Conservation (phyloP, 2,888 invertebrate species). For the Strigamia transsilvanica region DNA sequence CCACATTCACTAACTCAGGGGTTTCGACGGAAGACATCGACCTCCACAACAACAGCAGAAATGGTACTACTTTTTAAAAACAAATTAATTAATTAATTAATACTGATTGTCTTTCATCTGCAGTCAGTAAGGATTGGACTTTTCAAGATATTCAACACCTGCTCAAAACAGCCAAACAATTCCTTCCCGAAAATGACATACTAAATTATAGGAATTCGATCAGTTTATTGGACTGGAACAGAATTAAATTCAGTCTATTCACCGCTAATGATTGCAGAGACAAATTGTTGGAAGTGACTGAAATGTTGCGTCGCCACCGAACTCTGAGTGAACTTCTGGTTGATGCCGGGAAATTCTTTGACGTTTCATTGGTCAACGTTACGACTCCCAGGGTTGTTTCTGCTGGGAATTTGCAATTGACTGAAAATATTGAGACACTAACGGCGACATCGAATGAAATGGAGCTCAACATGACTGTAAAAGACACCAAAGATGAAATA, state of each 20-base stretch:
- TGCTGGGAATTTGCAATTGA: no score
- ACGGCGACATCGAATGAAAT: no score
- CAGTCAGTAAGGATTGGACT: neutral
- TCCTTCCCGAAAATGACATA: neutral
- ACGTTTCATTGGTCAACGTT: neutral
- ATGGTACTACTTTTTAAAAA: neutral
- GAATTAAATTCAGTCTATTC: neutral
- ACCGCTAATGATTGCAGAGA: neutral
- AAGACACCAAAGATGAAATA: no score
- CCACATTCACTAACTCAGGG: no score
- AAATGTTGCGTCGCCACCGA: neutral
- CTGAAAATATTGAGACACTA: no score
- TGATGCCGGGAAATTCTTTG: neutral
- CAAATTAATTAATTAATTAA: neutral
- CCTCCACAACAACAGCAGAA: no score
- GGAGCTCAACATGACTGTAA: no score
- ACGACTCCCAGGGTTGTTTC: neutral
- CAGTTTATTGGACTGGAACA: neutral
- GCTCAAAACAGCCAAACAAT: neutral
- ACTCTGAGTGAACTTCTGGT: neutral
- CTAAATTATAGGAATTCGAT: neutral
- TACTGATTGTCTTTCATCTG: neutral
- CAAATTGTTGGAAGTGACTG: neutral
- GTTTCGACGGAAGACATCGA: no score
- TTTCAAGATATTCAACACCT: neutral